These are phyloP conservation scores for Eupithecia dodoneata DNA, from an alignment of 2,888 invertebrate genomes.

Conservation along the genomic window DNA sequence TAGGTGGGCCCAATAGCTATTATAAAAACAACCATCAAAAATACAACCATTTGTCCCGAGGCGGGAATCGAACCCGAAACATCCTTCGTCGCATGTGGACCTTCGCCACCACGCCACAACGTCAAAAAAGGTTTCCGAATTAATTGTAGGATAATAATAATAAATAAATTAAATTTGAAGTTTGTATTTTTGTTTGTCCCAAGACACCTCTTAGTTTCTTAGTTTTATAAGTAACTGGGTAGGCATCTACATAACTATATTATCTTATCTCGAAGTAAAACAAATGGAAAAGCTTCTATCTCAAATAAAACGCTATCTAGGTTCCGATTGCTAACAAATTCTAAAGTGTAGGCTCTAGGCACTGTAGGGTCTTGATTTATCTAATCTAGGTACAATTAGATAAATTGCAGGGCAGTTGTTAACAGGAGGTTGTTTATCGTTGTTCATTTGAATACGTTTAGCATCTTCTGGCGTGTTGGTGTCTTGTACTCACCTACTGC, in stretches of 20 bases:
- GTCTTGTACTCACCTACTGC: conserved; percentile 30
- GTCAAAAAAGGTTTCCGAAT: too few relatives aligned
- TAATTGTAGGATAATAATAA: too few relatives aligned
- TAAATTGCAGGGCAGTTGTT: conserved; percentile 31
- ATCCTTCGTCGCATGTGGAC: too few relatives aligned
- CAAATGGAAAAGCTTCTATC: neutral
- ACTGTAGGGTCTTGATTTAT: conserved; percentile 24
- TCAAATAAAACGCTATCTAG: neutral
- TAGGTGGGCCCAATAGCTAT: too few relatives aligned
- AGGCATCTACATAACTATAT: neutral
- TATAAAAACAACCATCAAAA: too few relatives aligned
- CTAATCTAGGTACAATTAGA: conserved; percentile 36
- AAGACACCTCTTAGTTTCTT: too few relatives aligned
- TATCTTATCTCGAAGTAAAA: neutral
- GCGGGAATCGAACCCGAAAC: too few relatives aligned
- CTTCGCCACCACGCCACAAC: too few relatives aligned
- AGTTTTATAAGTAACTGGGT: too few relatives aligned
- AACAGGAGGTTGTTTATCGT: conserved; percentile 32
- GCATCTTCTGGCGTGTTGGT: conserved; percentile 33
- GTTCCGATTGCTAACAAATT: conserved; percentile 21
- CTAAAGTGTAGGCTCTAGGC: conserved; percentile 20
- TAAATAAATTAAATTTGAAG: too few relatives aligned
- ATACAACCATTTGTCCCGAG: too few relatives aligned
- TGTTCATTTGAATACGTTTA: conserved; percentile 36
- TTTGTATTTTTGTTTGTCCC: too few relatives aligned